Evolutionary conservation across 2,797 vertebrate genomes (phyloP), one percentile per base, ranked within the genome.

Genomic region (Megaceryle alcyon): DNA sequence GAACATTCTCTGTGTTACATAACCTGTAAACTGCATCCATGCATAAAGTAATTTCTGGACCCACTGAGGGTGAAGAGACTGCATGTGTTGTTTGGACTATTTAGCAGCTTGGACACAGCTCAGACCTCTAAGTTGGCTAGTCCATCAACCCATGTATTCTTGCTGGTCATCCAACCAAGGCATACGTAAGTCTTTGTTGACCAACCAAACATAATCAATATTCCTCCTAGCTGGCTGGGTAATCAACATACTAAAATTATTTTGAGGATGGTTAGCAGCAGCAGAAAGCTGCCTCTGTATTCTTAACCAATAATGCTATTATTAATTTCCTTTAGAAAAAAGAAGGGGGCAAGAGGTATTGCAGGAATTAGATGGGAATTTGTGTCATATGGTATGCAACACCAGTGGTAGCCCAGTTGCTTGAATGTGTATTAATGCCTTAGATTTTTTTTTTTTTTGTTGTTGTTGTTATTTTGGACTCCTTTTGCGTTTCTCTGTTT

Each of bases 121-220:
- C 31, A 21, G 18, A 68, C 7, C 12, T 81, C 22, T 33, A 26
- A 75, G 20, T 4, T 63, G 15, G 17, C 10, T 48, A 22, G 8
- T 49, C 41, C 11, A 37, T 33, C 20, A 48, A n/a, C 6, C 12
- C 18, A 3, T 10, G 3, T 26, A 60, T 63, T 86, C 33, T 61
- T 91, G 15, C 6, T 12, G 31, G 20, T 75, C 28, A 41, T 64
- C 78, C 37, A 35, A 4, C 4, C 9, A 61, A 14, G 6, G 3
- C 12, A 43, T 29, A 22, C 0, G 0, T 10, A 83, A 51, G 6
- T 20, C 29, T 82, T 65, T 63, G 29, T 69, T 77, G 54, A 17
- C 15, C 26, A 68, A 53, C 20, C 6, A 61, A 88, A 71, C 2
- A 19, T 44, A 26, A 66, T 21, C 63, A 66, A 4, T 61, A 48